Base-by-base conservation (phyloP, 2,888 invertebrate genomes). In the Drosophila atripex region DNA sequence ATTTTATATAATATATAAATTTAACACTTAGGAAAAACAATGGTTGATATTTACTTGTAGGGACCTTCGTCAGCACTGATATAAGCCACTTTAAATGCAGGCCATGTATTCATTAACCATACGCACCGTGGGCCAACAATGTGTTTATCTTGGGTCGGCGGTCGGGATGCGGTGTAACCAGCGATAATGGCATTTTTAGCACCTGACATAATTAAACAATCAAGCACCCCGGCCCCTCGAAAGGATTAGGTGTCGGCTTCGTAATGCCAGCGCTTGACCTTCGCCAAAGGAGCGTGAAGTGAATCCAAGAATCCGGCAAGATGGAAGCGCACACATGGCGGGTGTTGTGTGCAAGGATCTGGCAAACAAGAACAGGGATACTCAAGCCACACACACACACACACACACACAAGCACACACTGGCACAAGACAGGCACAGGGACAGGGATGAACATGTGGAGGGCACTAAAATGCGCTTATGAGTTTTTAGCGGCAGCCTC, bases 151-250 rank as follows among this genome's bases (percentile, higher is more conserved):
- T 11, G 30, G 38, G 2, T 16, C 32, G n/a, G n/a, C 16, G 32
- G n/a, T 25, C 56, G 32, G 25, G 49, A 16, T 45, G 16, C 30
- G 55, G 30, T 60, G 41, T 28, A 52, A 32, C 56, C 49, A 46
- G 51, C 61, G 68, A 82, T 84, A 84, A 88, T 75, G 74, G 69
- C 86, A 70, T 78, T 77, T 82, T 70, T 82, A 82, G 74, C 86
- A 88, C 88, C 88, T 84, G 86, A 79, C 83, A 88, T 84, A 88
- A 88, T 84, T 88, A 88, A 88, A 88, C 77, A 83, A 74, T 82
- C 56, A 56, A 28, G 50, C 50, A 30, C 30, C 43, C 25, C 57
- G 30, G 21, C 30, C 30, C 47, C 57, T 30, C 39, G 50, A 16
- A 49, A 43, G 57, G 51, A 80, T 72, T 76, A 63, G 69, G 63